Percentiles rank a stretch among this genome's conserved stretches.
Conservation (phyloP, 2,888 invertebrate genomes). For the Pseudoips prasinana region DNA sequence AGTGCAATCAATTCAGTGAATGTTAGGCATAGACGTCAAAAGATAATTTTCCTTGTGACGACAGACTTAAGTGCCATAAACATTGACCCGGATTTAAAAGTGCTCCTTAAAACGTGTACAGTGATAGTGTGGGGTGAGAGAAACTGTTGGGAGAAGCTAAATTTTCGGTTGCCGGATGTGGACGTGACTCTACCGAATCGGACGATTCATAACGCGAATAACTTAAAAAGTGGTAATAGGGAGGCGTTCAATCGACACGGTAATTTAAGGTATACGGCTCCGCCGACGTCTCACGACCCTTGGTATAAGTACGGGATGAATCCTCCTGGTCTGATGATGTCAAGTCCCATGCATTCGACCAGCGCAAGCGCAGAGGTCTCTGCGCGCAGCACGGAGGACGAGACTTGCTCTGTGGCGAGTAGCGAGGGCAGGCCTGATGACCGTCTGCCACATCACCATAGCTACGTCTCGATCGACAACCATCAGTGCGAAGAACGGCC, state of each 20-base stretch:
- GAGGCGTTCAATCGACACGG: constrained; percentile 76
- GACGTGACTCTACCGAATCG: constrained; percentile 81
- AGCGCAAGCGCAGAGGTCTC: constrained; percentile 83
- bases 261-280: constrained; percentile 77
- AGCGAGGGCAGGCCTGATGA: constrained; percentile 81
- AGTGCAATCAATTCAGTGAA: constrained; percentile 86
- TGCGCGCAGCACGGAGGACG: constrained; percentile 83
- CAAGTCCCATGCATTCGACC: constrained; percentile 84
- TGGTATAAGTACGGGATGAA: constrained; percentile 80
- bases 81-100: constrained; percentile 88
- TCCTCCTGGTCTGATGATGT: constrained; percentile 79
- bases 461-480: constrained; percentile 80
- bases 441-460: constrained; percentile 79
- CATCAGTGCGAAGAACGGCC: constrained; percentile 77
- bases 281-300: constrained; percentile 76
- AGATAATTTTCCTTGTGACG: constrained; percentile 80
- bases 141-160: constrained; percentile 94
- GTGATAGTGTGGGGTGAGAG: constrained; percentile 91
- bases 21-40: constrained; percentile 83
- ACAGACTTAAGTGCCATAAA: constrained; percentile 84
- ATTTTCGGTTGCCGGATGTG: constrained; percentile 91
- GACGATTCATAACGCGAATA: constrained; percentile 78
- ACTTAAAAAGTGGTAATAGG: constrained; percentile 71
- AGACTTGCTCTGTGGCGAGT: constrained; percentile 82
- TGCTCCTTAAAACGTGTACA: constrained; percentile 87